Evolutionary conservation across 2,113 vertebrate species (phyloP).

Genomic region (Cairina moschata): DNA sequence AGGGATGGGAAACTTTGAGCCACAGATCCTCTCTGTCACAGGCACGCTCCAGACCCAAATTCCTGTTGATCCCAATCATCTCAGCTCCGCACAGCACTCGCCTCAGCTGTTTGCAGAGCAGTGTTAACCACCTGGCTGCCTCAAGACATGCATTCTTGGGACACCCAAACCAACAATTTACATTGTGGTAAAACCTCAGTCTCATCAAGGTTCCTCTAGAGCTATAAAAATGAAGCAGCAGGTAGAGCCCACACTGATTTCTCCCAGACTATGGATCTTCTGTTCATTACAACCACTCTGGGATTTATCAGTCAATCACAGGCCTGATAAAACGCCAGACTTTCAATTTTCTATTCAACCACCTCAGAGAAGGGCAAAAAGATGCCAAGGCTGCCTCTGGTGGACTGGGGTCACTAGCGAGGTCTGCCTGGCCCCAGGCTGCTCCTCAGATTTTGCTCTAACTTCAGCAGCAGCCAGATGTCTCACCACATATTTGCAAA

Average conservation of each 20-base stretch:
- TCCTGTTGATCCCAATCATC: slow-evolving; percentile 10
- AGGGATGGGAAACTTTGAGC: not conserved
- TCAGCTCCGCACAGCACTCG: not conserved
- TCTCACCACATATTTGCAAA: not conserved
- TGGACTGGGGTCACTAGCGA: not conserved
- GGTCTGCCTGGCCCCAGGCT: not conserved
- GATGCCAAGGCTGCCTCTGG: not conserved
- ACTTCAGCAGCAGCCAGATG: not conserved
- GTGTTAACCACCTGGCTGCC: not conserved
- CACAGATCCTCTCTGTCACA: not conserved
- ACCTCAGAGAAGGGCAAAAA: not conserved
- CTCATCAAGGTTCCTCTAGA: not conserved
- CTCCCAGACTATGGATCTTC: not conserved
- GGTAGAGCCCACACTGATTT: slow-evolving; percentile 1
- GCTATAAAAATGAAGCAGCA: not conserved
- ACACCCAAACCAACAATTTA: not conserved
- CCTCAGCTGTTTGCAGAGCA: not conserved
- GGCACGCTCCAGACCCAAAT: not conserved
- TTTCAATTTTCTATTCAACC: not conserved
- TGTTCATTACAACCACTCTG: not conserved
- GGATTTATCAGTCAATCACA: not conserved
- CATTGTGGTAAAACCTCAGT: not conserved
- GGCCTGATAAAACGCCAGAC: not conserved
- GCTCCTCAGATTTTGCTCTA: not conserved
- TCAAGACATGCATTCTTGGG: not conserved